These are phyloP conservation scores for Camponotus fellah DNA, from an alignment of 2,888 invertebrate species.

Conservation along the genomic window DNA sequence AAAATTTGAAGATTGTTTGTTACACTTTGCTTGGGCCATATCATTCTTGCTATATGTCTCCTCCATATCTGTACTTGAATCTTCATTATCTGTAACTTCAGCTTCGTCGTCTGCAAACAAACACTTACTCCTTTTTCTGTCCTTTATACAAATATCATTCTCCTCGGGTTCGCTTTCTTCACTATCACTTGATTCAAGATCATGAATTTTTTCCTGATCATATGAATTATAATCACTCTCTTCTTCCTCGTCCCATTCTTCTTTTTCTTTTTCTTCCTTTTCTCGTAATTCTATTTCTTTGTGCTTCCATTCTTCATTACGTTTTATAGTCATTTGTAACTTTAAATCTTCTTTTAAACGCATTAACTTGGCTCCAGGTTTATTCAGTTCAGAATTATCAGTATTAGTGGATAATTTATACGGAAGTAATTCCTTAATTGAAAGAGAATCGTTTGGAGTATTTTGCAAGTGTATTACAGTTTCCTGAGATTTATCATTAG, in stretches of 20 bases:
- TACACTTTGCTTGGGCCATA: conserved; percentile 55
- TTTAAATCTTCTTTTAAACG: conserved; percentile 91
- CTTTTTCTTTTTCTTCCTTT: conserved; percentile 86
- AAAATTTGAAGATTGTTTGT: not conserved
- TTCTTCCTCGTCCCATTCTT: conserved; percentile 83
- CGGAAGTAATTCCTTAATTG: conserved; percentile 66
- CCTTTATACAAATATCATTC: conserved; percentile 80
- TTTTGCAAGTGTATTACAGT: conserved; percentile 73
- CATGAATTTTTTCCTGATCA: conserved; percentile 80
- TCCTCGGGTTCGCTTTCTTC: conserved; percentile 81
- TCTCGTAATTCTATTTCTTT: conserved; percentile 87
- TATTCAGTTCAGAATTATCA: conserved; percentile 83
- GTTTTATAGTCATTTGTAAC: conserved; percentile 90
- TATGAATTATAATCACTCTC: conserved; percentile 79
- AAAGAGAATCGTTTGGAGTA: conserved; percentile 68
- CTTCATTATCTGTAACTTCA: conserved; percentile 86
- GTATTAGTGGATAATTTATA: conserved; percentile 69
- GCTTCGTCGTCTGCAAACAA: conserved; percentile 87
- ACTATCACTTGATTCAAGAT: conserved; percentile 77
- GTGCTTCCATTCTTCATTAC: conserved; percentile 91
- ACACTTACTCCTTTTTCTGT: conserved; percentile 77
- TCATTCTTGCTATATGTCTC: conserved; percentile 70
- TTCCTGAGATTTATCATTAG: conserved; percentile 85
- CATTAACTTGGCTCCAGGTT: conserved; percentile 91
- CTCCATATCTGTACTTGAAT: conserved; percentile 83